A percentile compares a stretch with the other conserved stretches of the same genome.
Conservation (phyloP, 53 echinoderm and acorn worm genomes). For the Echinarachnius parma region DNA sequence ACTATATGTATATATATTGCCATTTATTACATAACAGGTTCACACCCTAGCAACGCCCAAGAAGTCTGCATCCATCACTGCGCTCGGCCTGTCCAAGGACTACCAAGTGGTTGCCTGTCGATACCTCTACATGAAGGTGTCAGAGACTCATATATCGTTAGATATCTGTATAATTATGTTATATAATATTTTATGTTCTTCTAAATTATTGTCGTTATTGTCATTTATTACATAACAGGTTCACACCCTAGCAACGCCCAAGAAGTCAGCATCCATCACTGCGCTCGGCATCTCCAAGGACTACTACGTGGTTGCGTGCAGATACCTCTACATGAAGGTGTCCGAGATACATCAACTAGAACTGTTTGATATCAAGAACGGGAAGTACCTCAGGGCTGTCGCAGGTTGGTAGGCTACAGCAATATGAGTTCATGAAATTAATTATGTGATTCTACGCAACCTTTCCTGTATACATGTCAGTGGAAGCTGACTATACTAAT, state of each 20-base stretch:
- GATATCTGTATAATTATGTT: neutral
- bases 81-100: constrained; percentile 76
- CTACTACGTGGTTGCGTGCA: constrained; percentile 83
- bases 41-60: constrained; percentile 63
- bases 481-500: no score
- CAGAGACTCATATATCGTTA: constrained; percentile 75
- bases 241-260: constrained; percentile 60
- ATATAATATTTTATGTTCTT: no score
- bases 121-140: constrained; percentile 83
- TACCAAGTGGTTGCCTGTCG: constrained; percentile 88
- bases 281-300: constrained; percentile 80
- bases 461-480: no score
- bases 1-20: neutral
- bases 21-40: constrained; percentile 40
- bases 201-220: no score
- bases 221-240: no score
- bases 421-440: no score
- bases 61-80: constrained; percentile 76
- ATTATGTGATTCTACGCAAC: no score
- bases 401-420: no score
- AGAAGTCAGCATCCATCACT: constrained; percentile 74
- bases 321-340: constrained; percentile 85
- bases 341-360: constrained; percentile 89
- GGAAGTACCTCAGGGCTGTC: constrained; percentile 63
- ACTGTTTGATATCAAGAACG: constrained; percentile 77